phyloP scores from a whole-genome alignment of 1,140 invertebrate species.

The Zaprionus africanus region DNA sequence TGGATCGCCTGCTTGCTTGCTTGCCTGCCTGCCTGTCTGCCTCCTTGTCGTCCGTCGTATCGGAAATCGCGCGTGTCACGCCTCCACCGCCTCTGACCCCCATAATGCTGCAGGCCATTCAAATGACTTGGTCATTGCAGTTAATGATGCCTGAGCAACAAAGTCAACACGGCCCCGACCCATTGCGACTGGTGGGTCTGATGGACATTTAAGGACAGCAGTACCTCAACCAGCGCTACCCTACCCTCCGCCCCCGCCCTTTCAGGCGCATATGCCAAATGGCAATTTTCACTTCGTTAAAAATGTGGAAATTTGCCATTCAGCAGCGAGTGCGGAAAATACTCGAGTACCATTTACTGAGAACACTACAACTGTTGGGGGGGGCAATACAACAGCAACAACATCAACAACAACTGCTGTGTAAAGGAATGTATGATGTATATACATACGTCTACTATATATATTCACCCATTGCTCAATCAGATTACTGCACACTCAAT shows the following conservation, averaged over 20 bases:
- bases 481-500: constrained; percentile 2
- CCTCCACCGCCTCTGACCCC: constrained; percentile 12
- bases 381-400: neutral
- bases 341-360: constrained; percentile 8
- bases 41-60: constrained; percentile 31
- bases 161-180: constrained; percentile 40
- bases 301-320: constrained; percentile 65
- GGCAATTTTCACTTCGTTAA: constrained; percentile 76
- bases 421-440: neutral
- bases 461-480: neutral
- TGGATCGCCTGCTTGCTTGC: constrained; percentile 16
- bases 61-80: constrained; percentile 73
- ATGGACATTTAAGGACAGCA: constrained; percentile 58
- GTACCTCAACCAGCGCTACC: neutral
- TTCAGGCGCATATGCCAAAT: constrained; percentile 52
- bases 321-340: constrained; percentile 40
- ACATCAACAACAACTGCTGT: too few relatives aligned
- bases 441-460: neutral
- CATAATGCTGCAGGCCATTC: constrained; percentile 37
- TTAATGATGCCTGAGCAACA: constrained; percentile 71
- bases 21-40: neutral
- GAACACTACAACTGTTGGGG: too few relatives aligned
- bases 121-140: constrained; percentile 79
- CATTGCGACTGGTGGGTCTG: neutral
- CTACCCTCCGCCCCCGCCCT: neutral